phyloP scores from a whole-genome alignment of 2,797 vertebrate species.

The Tapera naevia region DNA sequence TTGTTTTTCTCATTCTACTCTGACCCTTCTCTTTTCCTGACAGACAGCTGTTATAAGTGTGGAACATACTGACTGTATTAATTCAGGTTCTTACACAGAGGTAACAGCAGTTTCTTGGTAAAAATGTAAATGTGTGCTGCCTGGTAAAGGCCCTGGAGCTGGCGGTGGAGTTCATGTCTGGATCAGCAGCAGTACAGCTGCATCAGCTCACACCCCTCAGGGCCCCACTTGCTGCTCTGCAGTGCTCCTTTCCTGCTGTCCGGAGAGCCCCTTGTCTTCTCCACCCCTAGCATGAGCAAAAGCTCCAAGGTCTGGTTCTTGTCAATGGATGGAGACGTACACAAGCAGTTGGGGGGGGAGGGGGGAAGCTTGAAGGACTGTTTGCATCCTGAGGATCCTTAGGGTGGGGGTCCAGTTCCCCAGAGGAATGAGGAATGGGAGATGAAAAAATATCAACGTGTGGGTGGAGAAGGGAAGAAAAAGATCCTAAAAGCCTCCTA shows the following conservation, averaged over 20 bases:
- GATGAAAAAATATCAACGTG: not conserved
- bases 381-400: not conserved
- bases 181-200: slow-evolving; percentile 45
- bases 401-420: not conserved
- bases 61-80: not conserved
- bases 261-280: not conserved
- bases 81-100: not conserved
- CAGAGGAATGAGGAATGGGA: not conserved
- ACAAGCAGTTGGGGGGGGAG: not conserved
- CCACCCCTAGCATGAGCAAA: slow-evolving; percentile 14
- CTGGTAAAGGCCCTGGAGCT: not conserved
- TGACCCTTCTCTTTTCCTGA: not conserved
- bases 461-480: not conserved
- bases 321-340: not conserved
- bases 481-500: not conserved
- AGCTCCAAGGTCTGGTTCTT: slow-evolving; percentile 44
- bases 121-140: not conserved
- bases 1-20: not conserved
- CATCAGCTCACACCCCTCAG: slow-evolving; percentile 54
- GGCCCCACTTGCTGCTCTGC: slow-evolving; percentile 38
- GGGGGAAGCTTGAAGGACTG: not conserved
- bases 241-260: not conserved
- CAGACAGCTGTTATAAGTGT: not conserved
- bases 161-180: not conserved
- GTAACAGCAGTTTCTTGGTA: not conserved